Percentiles rank a stretch among this genome's conserved stretches.
phyloP scores from a whole-genome alignment of 2,113 vertebrate genomes.

The Scatophagus argus region DNA sequence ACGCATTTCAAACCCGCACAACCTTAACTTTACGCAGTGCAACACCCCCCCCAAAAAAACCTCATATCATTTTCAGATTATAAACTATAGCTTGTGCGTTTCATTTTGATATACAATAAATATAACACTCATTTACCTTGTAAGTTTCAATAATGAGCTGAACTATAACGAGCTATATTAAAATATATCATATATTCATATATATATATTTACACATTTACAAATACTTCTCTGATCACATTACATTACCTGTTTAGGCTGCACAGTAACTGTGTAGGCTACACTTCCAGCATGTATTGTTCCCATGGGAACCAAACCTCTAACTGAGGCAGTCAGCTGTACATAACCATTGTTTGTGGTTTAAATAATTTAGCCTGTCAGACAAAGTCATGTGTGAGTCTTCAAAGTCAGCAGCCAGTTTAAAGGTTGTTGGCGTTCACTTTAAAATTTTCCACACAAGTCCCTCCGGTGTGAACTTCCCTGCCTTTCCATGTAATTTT shows the following conservation, averaged over 20 bases:
- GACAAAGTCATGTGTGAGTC: slow-evolving; percentile 48
- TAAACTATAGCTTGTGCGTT: background rate
- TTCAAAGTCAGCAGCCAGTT: slow-evolving; percentile 27
- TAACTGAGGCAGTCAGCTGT: background rate
- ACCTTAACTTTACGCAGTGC: slow-evolving; percentile 9
- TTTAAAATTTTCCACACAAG: background rate
- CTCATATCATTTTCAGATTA: background rate
- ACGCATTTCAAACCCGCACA: background rate
- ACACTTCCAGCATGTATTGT: background rate
- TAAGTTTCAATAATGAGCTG: background rate
- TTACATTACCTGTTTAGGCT: background rate
- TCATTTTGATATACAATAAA: slow-evolving; percentile 4
- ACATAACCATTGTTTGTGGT: slow-evolving; percentile 64
- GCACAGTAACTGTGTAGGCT: background rate
- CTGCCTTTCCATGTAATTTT: slow-evolving; percentile 39
- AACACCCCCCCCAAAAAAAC: background rate
- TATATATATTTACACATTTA: background rate
- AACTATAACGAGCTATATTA: background rate
- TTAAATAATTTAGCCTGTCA: slow-evolving; percentile 63
- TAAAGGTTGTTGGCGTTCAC: background rate
- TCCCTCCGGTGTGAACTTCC: background rate
- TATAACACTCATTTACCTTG: background rate
- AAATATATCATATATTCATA: background rate
- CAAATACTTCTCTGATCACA: background rate
- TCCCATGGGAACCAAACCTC: slow-evolving; percentile 38